Conservation (phyloP, 2,797 vertebrate genomes). For the Enteromius radiatus region DNA sequence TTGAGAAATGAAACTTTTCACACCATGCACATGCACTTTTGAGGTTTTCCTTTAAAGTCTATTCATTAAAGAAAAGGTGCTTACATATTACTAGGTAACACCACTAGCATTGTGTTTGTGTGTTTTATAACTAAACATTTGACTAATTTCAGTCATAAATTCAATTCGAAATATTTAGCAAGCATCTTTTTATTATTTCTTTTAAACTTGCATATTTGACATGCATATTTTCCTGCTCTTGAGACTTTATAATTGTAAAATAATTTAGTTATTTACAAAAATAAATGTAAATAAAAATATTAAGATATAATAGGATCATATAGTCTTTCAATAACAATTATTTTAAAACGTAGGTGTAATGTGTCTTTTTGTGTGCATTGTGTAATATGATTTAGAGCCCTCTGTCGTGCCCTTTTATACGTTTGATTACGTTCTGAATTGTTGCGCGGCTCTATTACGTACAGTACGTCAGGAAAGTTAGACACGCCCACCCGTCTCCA, state of each 20-base stretch:
- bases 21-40: background rate
- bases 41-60: background rate
- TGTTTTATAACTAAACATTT: too few species aligned
- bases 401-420: background rate
- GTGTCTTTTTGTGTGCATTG: too few species aligned
- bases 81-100: background rate
- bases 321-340: background rate
- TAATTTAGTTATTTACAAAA: too few species aligned
- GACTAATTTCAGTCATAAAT: background rate
- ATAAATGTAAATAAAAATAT: background rate
- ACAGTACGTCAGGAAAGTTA: conserved; percentile 38
- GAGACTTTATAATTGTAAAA: background rate
- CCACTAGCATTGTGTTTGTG: background rate
- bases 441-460: conserved; percentile 9
- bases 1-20: background rate
- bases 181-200: background rate
- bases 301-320: background rate
- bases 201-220: background rate
- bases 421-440: conserved; percentile 2
- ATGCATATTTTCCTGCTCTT: background rate
- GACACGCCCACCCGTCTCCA: conserved; percentile 34
- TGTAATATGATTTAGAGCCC: background rate
- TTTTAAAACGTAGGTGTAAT: background rate
- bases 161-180: background rate
- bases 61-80: background rate